A percentile compares a stretch with the other conserved stretches of the same genome.
phyloP scores from a whole-genome alignment of 2,797 vertebrate species.

The Hoplostethus atlanticus region DNA sequence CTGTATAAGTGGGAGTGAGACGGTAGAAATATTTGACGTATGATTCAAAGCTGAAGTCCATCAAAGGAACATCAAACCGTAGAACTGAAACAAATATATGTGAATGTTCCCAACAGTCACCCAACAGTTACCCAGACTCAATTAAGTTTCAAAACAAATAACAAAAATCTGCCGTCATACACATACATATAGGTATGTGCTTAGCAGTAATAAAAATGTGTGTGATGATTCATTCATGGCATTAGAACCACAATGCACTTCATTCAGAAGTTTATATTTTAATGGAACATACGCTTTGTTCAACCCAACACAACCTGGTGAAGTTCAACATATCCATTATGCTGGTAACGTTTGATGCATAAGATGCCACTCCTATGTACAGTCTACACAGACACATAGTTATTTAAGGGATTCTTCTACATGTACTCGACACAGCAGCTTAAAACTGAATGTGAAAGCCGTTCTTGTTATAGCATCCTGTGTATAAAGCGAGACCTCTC shows the following conservation, averaged over 20 bases:
- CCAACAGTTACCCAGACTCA: slow-evolving; percentile 6
- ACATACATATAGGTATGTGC: neutral
- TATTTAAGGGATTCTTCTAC: slow-evolving; percentile 5
- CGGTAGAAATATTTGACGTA: slow-evolving; percentile 51
- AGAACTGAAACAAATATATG: slow-evolving; percentile 53
- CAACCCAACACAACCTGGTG: neutral
- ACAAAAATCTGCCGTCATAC: neutral
- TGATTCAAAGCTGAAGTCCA: slow-evolving; percentile 67
- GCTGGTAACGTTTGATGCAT: neutral
- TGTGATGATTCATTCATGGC: neutral
- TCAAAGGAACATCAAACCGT: slow-evolving; percentile 58
- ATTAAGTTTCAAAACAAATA: slow-evolving; percentile 52
- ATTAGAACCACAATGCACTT: neutral
- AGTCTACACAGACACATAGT: slow-evolving; percentile 4
- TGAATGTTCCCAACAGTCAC: slow-evolving; percentile 22
- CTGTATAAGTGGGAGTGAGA: slow-evolving; percentile 47
- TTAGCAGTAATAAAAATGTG: too few relatives aligned
- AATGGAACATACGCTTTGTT: too few relatives aligned
- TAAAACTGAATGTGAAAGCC: too few relatives aligned
- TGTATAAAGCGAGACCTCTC: neutral
- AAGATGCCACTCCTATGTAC: slow-evolving; percentile 28
- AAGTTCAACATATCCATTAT: neutral
- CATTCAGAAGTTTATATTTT: too few relatives aligned
- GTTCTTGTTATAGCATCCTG: too few relatives aligned
- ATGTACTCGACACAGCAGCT: too few relatives aligned